phyloP scores from a whole-genome alignment of 1,140 invertebrate genomes.

The Drosophila serrata region DNA sequence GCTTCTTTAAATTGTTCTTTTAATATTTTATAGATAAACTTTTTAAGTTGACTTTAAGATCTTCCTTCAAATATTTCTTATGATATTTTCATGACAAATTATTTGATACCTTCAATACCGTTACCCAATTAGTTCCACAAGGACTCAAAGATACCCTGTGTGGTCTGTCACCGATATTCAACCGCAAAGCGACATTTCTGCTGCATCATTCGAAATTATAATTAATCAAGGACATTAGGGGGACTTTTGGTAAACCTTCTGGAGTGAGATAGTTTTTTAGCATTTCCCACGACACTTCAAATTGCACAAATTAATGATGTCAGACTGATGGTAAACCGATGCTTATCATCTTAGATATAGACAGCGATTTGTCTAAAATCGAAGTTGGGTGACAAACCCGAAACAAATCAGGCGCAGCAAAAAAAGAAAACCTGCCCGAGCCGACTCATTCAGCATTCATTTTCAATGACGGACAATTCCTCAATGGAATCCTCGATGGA shows the following conservation, averaged over 20 bases:
- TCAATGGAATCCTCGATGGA: constrained; percentile 66
- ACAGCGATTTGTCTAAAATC: constrained; percentile 28
- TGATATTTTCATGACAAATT: neutral
- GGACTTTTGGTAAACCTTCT: neutral
- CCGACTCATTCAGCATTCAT: constrained; percentile 62
- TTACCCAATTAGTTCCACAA: constrained; percentile 19
- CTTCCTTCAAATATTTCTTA: too few relatives aligned
- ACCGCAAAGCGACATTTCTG: constrained; percentile 41
- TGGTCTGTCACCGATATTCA: constrained; percentile 49
- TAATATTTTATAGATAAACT: neutral
- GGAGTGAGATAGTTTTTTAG: neutral
- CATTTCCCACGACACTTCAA: constrained; percentile 73
- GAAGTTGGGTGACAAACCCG: constrained; percentile 31
- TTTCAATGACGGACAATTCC: constrained; percentile 53
- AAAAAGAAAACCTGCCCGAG: constrained; percentile 57
- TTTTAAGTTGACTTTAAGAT: too few relatives aligned
- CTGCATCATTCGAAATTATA: constrained; percentile 40
- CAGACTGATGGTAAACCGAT: constrained; percentile 58
- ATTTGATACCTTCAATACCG: neutral
- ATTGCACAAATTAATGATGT: constrained; percentile 54
- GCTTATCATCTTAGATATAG: constrained; percentile 42
- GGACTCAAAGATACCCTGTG: constrained; percentile 36
- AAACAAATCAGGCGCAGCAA: constrained; percentile 71
- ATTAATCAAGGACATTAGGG: constrained; percentile 59
- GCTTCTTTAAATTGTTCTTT: neutral